Evolutionary conservation across 1,140 invertebrate species (phyloP).

Genomic region (Drosophila rhopaloa): DNA sequence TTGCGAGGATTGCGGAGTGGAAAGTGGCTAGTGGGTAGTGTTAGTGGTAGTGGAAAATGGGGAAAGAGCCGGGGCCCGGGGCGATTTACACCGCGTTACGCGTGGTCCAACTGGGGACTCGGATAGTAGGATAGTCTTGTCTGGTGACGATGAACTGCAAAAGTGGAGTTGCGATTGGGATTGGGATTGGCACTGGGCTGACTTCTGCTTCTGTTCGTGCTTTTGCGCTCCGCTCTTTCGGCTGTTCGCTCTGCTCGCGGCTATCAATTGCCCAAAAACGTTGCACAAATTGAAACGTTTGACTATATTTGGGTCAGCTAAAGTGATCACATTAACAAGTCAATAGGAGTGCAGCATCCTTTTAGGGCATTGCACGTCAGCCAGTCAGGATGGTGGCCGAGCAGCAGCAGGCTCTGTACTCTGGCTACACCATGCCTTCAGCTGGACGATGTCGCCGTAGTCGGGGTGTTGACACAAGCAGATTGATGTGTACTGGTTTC

Average conservation of each 20-base stretch:
- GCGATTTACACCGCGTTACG: constrained; percentile 76
- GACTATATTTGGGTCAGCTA: constrained; percentile 83
- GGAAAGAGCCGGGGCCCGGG: constrained; percentile 46
- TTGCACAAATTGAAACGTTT: constrained; percentile 82
- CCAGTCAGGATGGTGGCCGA: constrained; percentile 28
- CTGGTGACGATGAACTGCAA: constrained; percentile 76
- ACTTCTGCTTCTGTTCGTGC: constrained; percentile 47
- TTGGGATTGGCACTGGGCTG: constrained; percentile 24
- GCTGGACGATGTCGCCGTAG: constrained; percentile 32
- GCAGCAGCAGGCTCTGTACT: too few species aligned
- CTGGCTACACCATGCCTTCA: constrained; percentile 13
- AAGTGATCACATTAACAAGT: constrained; percentile 83
- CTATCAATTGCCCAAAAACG: constrained; percentile 82
- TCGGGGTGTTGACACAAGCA: constrained; percentile 68
- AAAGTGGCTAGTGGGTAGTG: not conserved
- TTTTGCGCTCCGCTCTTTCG: constrained; percentile 19
- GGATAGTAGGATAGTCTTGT: constrained; percentile 30
- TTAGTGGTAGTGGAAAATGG: not conserved
- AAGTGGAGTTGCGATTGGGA: constrained; percentile 26
- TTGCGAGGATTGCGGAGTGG: constrained; percentile 13
- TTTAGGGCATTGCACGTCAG: constrained; percentile 80
- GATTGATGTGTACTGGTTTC: constrained; percentile 78
- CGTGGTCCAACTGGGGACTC: constrained; percentile 21
- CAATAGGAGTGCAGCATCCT: constrained; percentile 80
- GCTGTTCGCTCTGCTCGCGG: constrained; percentile 37